phyloP scores from a whole-genome alignment of 2,797 vertebrate species.

The Bothrops alternatus region DNA sequence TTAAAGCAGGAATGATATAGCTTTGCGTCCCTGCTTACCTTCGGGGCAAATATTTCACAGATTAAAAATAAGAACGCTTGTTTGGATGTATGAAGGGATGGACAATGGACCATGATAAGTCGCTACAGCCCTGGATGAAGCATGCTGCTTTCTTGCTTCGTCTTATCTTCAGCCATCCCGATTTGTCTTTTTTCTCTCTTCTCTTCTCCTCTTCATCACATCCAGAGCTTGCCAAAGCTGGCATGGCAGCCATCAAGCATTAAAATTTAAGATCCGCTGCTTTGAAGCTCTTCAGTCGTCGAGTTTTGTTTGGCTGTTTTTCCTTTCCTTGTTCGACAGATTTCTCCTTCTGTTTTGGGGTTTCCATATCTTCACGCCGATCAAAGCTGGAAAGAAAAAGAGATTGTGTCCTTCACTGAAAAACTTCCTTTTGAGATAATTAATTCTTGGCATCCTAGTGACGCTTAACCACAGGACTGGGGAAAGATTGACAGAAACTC shows the following conservation, averaged over 20 bases:
- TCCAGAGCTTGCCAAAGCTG: not conserved
- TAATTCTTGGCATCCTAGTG: conserved; percentile 66
- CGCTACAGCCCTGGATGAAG: not conserved
- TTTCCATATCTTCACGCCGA: conserved; percentile 35
- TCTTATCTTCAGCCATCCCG: too few relatives aligned
- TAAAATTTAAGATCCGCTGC: not conserved
- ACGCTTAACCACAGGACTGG: conserved; percentile 66
- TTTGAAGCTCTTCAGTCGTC: not conserved
- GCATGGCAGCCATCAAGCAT: not conserved
- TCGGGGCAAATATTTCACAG: not conserved
- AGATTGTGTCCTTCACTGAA: conserved; percentile 66
- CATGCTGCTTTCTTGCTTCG: not conserved
- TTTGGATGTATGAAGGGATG: not conserved
- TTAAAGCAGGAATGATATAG: not conserved
- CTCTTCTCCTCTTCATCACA: not conserved
- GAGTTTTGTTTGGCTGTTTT: not conserved
- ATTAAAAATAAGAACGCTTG: not conserved
- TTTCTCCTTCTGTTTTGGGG: not conserved
- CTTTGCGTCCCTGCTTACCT: not conserved
- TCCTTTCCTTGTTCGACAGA: conserved; percentile 13
- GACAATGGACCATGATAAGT: not conserved
- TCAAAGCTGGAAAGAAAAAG: conserved; percentile 54
- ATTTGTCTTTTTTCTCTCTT: not conserved
- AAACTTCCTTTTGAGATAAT: conserved; percentile 71
- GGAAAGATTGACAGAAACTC: conserved; percentile 64